A percentile compares a stretch with the other conserved stretches of the same genome.
Conservation (phyloP, 2,888 invertebrate species). For the Lasioglossum oenotherae region DNA sequence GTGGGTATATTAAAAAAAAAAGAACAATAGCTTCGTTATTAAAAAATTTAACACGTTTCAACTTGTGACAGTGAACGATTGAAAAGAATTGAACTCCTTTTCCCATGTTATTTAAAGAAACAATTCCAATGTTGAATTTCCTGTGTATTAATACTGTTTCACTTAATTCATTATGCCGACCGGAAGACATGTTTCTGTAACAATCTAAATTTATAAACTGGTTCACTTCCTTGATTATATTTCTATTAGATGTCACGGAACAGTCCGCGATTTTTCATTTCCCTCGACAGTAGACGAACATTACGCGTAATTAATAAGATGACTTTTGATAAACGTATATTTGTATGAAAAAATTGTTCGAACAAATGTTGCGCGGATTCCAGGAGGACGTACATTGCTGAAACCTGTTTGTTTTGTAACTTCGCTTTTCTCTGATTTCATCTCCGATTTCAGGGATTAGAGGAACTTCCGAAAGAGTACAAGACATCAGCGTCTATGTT, state of each 20-base stretch:
- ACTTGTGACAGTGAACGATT: background rate
- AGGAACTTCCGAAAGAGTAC: conserved; percentile 81
- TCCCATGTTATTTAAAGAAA: background rate
- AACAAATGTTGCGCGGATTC: no score
- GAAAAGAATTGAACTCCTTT: background rate
- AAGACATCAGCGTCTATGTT: conserved; percentile 89
- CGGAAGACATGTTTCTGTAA: background rate
- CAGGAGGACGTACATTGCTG: no score
- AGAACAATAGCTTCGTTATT: background rate
- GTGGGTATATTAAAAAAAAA: conserved; percentile 80
- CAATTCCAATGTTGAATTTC: background rate
- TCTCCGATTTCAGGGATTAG: conserved; percentile 85
- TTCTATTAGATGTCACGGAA: background rate
- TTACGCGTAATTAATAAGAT: background rate
- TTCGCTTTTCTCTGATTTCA: conserved; percentile 77
- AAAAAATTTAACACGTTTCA: background rate
- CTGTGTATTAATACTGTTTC: background rate
- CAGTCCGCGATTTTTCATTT: background rate
- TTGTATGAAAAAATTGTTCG: no score
- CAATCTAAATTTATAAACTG: background rate
- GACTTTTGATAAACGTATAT: background rate
- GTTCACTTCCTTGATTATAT: background rate
- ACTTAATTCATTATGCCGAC: background rate
- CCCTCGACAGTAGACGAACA: background rate
- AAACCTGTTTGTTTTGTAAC: no score